These are phyloP conservation scores for Stictocephala bisonia DNA, from an alignment of 2,888 invertebrate species.

Conservation along the genomic window DNA sequence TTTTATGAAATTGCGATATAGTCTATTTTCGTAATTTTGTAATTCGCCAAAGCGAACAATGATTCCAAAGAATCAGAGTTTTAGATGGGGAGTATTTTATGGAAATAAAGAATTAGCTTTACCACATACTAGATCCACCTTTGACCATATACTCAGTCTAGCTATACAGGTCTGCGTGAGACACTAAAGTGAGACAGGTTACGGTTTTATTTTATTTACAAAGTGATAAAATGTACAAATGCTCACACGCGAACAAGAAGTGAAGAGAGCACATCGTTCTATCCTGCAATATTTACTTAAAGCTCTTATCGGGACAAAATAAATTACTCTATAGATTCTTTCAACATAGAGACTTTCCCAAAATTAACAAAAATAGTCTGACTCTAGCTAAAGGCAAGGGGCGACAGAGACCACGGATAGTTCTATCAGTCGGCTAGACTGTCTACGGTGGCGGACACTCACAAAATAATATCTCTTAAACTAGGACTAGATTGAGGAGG, in stretches of 20 bases:
- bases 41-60: too few species aligned
- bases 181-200: too few species aligned
- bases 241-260: slow-evolving; percentile 1
- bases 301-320: slow-evolving; percentile 20
- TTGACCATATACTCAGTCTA: too few species aligned
- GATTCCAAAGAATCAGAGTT: too few species aligned
- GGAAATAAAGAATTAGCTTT: too few species aligned
- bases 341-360: not conserved
- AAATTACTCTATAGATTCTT: not conserved
- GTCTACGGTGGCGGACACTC: slow-evolving; percentile 33
- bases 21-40: too few species aligned
- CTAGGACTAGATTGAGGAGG: slow-evolving; percentile 38
- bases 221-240: too few species aligned
- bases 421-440: slow-evolving; percentile 30
- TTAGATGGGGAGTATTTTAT: too few species aligned
- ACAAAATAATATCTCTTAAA: slow-evolving; percentile 38
- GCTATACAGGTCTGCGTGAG: too few species aligned
- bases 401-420: slow-evolving; percentile 27
- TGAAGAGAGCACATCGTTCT: not conserved
- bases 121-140: too few species aligned
- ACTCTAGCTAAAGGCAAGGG: slow-evolving; percentile 25
- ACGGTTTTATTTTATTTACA: too few species aligned
- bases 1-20: too few species aligned
- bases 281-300: not conserved
- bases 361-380: not conserved